Percentiles rank a stretch among this genome's conserved stretches.
Evolutionary conservation across 2,888 invertebrate species (phyloP).

Genomic region (Ecliptopera silaceata): DNA sequence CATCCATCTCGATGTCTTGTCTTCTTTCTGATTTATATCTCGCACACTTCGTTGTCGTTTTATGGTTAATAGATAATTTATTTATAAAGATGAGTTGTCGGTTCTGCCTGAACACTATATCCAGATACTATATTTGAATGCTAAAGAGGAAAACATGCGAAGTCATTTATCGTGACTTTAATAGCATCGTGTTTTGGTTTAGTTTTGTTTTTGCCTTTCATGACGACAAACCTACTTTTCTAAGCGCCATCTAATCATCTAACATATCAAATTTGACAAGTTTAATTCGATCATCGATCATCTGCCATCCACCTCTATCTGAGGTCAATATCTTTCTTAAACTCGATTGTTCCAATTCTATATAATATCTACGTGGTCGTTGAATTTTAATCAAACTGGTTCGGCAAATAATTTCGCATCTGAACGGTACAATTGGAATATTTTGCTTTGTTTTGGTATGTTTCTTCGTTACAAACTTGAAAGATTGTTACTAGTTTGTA

Average conservation of each 20-base stretch:
- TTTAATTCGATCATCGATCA: conserved; percentile 73
- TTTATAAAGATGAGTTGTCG: background rate
- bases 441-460: conserved; percentile 34
- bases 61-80: conserved; percentile 34
- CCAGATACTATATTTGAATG: too few relatives aligned
- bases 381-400: conserved; percentile 71
- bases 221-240: conserved; percentile 44
- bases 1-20: conserved; percentile 59
- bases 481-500: conserved; percentile 16
- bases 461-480: conserved; percentile 29
- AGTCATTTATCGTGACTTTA: background rate
- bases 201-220: background rate
- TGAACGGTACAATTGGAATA: conserved; percentile 32
- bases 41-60: conserved; percentile 50
- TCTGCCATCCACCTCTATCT: conserved; percentile 66
- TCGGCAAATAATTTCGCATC: conserved; percentile 49
- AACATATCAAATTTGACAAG: conserved; percentile 64
- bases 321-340: conserved; percentile 77
- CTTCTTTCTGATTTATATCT: conserved; percentile 66
- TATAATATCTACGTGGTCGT: conserved; percentile 51
- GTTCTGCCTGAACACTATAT: background rate
- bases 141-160: background rate
- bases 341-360: conserved; percentile 56
- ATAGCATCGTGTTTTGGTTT: background rate
- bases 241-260: conserved; percentile 68